Evolutionary conservation across 1,140 invertebrate species (phyloP).

Genomic region (Drosophila pandora): DNA sequence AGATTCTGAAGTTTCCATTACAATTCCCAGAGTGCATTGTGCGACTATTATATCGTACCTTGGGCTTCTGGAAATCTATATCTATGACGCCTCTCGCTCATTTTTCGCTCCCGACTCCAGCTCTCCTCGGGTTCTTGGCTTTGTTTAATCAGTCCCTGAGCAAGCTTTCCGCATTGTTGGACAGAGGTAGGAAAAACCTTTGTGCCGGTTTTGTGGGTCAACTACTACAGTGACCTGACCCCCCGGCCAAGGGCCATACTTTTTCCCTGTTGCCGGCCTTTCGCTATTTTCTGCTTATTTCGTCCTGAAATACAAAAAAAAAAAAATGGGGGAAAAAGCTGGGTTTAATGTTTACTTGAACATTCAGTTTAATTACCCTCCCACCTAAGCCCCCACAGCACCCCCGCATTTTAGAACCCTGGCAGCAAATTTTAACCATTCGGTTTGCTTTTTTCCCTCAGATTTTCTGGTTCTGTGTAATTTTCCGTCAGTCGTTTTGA

Average conservation of each 20-base stretch:
- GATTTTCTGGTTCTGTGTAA: slow-evolving; percentile 23
- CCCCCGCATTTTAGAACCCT: slow-evolving; percentile 35
- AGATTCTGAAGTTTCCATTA: neutral
- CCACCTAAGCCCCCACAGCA: slow-evolving; percentile 7
- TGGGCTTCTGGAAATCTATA: neutral
- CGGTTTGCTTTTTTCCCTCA: slow-evolving; percentile 6
- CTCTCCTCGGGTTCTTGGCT: slow-evolving; percentile 37
- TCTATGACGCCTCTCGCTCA: slow-evolving; percentile 28
- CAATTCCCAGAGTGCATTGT: slow-evolving; percentile 2
- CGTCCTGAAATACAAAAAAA: slow-evolving; percentile 15
- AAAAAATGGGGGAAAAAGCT: slow-evolving; percentile 18
- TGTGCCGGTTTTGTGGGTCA: slow-evolving; percentile 61
- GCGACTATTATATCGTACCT: neutral
- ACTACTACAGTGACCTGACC: slow-evolving; percentile 47
- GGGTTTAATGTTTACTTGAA: slow-evolving; percentile 51
- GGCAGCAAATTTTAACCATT: slow-evolving; percentile 55
- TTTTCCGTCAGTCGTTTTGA: slow-evolving; percentile 33
- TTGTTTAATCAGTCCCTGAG: slow-evolving; percentile 60
- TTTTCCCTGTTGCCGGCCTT: slow-evolving; percentile 15
- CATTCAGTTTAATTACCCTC: slow-evolving; percentile 69
- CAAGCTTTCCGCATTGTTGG: slow-evolving; percentile 35
- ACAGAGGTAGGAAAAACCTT: slow-evolving; percentile 36
- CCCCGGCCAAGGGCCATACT: slow-evolving; percentile 29
- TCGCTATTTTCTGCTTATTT: slow-evolving; percentile 28
- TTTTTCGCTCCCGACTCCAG: slow-evolving; percentile 23